phyloP scores from a whole-genome alignment of 2,888 invertebrate species.

The Hanleya hanleyi region DNA sequence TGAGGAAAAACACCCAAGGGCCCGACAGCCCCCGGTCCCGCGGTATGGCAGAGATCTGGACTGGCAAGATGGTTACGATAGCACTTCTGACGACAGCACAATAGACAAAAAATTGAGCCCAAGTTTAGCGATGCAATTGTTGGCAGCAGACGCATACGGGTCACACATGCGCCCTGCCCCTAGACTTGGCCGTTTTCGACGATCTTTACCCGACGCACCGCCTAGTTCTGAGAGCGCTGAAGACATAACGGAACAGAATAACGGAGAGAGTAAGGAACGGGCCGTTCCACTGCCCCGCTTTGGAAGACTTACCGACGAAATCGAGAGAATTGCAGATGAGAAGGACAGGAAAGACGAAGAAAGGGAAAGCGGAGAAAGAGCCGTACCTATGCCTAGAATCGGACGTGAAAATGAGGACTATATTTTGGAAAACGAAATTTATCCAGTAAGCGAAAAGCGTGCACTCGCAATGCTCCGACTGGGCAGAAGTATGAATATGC shows the following conservation, averaged over 20 bases:
- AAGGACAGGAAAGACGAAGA: neutral
- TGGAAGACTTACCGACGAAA: neutral
- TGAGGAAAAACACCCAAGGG: neutral
- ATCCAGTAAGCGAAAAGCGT: neutral
- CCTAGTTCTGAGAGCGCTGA: neutral
- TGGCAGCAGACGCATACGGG: neutral
- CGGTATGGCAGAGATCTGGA: neutral
- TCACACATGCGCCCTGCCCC: neutral
- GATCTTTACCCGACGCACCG: neutral
- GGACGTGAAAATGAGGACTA: neutral
- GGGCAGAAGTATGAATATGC: neutral
- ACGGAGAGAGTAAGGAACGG: neutral
- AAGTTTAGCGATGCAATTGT: neutral
- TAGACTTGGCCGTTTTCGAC: neutral
- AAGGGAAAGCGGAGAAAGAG: neutral
- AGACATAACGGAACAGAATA: too few relatives aligned
- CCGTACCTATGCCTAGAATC: constrained; percentile 3
- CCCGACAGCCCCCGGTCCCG: neutral
- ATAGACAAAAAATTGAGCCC: neutral
- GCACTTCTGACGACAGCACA: neutral
- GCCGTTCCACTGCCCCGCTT: neutral
- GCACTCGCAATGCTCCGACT: neutral
- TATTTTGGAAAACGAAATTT: neutral
- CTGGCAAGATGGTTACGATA: neutral
- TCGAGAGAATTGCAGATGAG: neutral